Percentiles rank a stretch among this genome's conserved stretches.
Evolutionary conservation across 92 coral and sea anemone species (phyloP).

Genomic region (Phenganax subtilis): DNA sequence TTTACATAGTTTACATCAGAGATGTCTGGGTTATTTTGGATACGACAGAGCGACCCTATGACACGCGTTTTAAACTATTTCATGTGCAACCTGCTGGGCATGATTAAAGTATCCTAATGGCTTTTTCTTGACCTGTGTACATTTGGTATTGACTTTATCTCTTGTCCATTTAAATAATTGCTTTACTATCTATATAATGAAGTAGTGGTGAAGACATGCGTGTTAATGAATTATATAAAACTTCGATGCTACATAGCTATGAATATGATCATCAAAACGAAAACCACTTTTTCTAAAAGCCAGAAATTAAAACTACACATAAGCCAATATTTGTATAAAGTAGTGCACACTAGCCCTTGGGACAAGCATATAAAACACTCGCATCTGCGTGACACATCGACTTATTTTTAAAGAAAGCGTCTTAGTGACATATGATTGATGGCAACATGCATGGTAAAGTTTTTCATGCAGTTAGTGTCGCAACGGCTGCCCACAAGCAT

Average conservation of each 20-base stretch:
- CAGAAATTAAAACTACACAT: too few relatives aligned
- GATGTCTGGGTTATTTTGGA: background rate
- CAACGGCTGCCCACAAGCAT: too few relatives aligned
- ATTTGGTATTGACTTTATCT: constrained; percentile 8
- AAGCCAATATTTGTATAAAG: too few relatives aligned
- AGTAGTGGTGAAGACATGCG: background rate
- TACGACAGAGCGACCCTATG: background rate
- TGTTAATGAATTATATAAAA: background rate
- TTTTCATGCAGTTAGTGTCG: too few relatives aligned
- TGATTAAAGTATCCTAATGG: constrained; percentile 11
- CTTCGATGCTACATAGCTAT: background rate
- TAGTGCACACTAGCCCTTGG: too few relatives aligned
- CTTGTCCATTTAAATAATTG: background rate
- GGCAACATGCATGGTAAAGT: too few relatives aligned
- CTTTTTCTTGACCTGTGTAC: constrained; percentile 3
- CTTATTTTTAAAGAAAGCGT: too few relatives aligned
- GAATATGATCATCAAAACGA: too few relatives aligned
- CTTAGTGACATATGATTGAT: too few relatives aligned
- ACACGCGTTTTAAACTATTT: background rate
- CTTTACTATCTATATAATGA: background rate
- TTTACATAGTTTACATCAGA: background rate
- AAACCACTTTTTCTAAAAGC: too few relatives aligned
- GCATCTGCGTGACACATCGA: too few relatives aligned
- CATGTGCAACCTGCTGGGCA: background rate
- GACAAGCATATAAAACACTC: too few relatives aligned